phyloP scores from a whole-genome alignment of 2,888 invertebrate species.

The Entomobrya multifasciata region DNA sequence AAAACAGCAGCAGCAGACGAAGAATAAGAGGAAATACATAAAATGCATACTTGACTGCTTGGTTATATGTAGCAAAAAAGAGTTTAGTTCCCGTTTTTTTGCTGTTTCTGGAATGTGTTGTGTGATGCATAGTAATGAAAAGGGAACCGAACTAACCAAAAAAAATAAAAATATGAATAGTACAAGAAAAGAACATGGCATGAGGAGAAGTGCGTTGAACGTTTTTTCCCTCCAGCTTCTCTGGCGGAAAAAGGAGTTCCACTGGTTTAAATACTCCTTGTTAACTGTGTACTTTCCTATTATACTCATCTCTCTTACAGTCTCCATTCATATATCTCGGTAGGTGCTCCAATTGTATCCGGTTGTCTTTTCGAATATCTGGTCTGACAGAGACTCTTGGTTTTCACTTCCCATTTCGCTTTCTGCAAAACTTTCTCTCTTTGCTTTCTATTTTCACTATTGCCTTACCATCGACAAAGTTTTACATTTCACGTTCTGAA shows the following conservation, averaged over 20 bases:
- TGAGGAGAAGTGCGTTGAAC: neutral
- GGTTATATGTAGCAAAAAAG: slow-evolving; percentile 14
- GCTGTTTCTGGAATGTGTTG: slow-evolving; percentile 10
- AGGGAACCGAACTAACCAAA: too few relatives aligned
- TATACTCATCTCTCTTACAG: neutral
- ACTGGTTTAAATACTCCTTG: slow-evolving; percentile 2
- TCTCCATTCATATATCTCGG: neutral
- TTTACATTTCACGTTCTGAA: too few relatives aligned
- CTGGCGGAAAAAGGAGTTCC: neutral
- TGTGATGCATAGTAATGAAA: slow-evolving; percentile 38
- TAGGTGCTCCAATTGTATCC: slow-evolving; percentile 39
- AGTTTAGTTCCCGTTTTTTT: slow-evolving; percentile 27
- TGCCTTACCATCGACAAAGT: too few relatives aligned
- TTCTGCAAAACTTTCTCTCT: neutral
- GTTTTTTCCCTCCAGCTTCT: too few relatives aligned
- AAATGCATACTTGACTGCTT: too few relatives aligned
- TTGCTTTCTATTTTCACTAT: neutral
- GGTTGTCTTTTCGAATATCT: slow-evolving; percentile 29
- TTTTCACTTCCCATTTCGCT: neutral
- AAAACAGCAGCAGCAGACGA: too few relatives aligned
- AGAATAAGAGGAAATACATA: neutral
- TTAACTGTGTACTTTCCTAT: neutral
- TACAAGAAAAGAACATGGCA: neutral
- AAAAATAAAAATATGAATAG: slow-evolving; percentile 23
- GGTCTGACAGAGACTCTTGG: neutral